phyloP scores from a whole-genome alignment of 2,888 invertebrate genomes.

The Phanerotoma sp. region DNA sequence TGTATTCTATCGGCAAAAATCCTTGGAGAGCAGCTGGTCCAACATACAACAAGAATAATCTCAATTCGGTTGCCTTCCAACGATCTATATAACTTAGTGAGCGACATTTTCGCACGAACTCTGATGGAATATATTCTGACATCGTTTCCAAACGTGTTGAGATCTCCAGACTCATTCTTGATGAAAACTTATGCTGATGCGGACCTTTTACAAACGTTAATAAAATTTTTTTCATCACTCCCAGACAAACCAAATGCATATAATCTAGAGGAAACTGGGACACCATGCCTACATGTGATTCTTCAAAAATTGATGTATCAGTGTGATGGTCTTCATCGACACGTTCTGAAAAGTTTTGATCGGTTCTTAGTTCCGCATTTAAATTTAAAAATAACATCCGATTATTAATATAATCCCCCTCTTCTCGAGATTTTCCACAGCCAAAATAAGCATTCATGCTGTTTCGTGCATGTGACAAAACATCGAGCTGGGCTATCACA shows the following conservation, averaged over 20 bases:
- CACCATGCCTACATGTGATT: constrained; percentile 34
- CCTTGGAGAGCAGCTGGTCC: too few relatives aligned
- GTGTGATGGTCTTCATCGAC: constrained; percentile 4
- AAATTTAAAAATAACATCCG: constrained; percentile 1
- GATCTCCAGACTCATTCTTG: background rate
- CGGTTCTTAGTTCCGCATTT: constrained; percentile 1
- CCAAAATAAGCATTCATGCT: constrained; percentile 4
- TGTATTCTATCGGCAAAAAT: too few relatives aligned
- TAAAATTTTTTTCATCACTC: constrained; percentile 36
- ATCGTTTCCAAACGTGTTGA: too few relatives aligned
- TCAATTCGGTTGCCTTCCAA: too few relatives aligned
- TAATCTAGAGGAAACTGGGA: constrained; percentile 37
- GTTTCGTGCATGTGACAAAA: constrained; percentile 5
- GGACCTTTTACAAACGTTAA: too few relatives aligned
- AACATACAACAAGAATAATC: too few relatives aligned
- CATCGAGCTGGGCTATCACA: constrained; percentile 3
- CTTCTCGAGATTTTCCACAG: background rate
- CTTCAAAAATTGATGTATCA: constrained; percentile 28
- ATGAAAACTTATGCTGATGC: too few relatives aligned
- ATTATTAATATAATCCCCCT: constrained; percentile 5
- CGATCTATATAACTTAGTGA: too few relatives aligned
- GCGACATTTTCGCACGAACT: too few relatives aligned
- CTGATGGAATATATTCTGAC: too few relatives aligned
- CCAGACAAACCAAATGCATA: constrained; percentile 39
- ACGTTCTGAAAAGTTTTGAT: constrained; percentile 3